Conservation (phyloP, 1,140 invertebrate genomes). For the Thaumetopoea pityocampa region DNA sequence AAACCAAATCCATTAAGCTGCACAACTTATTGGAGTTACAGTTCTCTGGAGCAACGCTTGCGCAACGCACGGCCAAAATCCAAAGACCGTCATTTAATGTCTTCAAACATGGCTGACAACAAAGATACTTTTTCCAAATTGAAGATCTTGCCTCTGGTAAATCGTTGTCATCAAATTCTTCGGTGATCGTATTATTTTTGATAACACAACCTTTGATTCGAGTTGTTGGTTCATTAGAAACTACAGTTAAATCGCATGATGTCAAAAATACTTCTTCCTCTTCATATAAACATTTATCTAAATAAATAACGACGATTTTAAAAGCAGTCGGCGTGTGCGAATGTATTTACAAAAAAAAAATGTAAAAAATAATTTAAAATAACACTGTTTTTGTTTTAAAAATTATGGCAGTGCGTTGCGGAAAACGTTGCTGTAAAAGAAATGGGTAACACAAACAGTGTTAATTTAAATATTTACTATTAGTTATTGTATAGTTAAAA, state of each 20-base stretch:
- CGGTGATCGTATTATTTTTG: conserved; percentile 32
- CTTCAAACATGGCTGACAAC: conserved; percentile 37
- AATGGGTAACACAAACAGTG: conserved; percentile 35
- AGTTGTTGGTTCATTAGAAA: conserved; percentile 25
- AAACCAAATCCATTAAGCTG: conserved; percentile 48
- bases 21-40: conserved; percentile 42
- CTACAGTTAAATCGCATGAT: conserved; percentile 46
- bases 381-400: conserved; percentile 35
- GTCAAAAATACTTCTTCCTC: conserved; percentile 49
- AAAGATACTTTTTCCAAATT: conserved; percentile 35
- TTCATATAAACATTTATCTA: conserved; percentile 32
- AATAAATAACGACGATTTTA: no score
- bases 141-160: neutral
- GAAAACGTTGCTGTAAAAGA: conserved; percentile 25
- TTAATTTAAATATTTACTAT: conserved; percentile 33
- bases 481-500: no score
- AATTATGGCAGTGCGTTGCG: conserved; percentile 50
- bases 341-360: no score
- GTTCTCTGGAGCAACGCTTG: conserved; percentile 34
- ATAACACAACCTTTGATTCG: conserved; percentile 44
- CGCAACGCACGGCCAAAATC: conserved; percentile 58
- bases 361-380: no score
- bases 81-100: conserved; percentile 39
- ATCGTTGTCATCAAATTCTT: conserved; percentile 27
- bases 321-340: no score